These are phyloP conservation scores for Chiloscyllium plagiosum DNA, from an alignment of 2,113 vertebrate genomes.

Conservation along the genomic window DNA sequence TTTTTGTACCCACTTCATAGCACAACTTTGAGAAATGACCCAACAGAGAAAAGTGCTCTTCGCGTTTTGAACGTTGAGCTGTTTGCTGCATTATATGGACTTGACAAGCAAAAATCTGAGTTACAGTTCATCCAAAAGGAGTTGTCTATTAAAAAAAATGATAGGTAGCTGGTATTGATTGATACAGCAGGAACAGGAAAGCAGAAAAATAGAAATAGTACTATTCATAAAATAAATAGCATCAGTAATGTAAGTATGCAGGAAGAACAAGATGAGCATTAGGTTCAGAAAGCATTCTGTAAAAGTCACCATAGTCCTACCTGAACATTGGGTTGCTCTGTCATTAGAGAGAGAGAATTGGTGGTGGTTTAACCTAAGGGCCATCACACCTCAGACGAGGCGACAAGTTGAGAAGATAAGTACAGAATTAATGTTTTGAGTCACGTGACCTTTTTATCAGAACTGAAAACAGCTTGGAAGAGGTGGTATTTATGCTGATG, in stretches of 20 bases:
- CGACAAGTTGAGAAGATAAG: too few relatives aligned
- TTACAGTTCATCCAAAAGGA: not conserved
- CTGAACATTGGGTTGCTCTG: too few relatives aligned
- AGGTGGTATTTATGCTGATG: too few relatives aligned
- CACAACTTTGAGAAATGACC: not conserved
- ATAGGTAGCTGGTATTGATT: not conserved
- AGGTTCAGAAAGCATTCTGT: not conserved
- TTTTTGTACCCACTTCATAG: not conserved
- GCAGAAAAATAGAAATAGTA: not conserved
- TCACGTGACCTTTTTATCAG: too few relatives aligned
- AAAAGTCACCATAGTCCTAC: too few relatives aligned
- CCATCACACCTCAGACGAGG: too few relatives aligned
- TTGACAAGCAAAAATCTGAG: not conserved
- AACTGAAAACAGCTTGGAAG: too few relatives aligned
- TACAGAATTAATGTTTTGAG: too few relatives aligned
- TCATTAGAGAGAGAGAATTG: too few relatives aligned
- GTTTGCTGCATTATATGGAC: not conserved
- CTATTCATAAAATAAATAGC: not conserved
- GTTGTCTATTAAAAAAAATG: not conserved
- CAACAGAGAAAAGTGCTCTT: not conserved
- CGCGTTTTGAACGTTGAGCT: not conserved
- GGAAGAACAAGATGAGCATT: not conserved
- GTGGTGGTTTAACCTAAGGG: too few relatives aligned
- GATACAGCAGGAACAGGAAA: not conserved
- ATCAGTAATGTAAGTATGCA: not conserved